phyloP scores from a whole-genome alignment of 2,888 invertebrate genomes.

The Pardosa pseudoannulata region DNA sequence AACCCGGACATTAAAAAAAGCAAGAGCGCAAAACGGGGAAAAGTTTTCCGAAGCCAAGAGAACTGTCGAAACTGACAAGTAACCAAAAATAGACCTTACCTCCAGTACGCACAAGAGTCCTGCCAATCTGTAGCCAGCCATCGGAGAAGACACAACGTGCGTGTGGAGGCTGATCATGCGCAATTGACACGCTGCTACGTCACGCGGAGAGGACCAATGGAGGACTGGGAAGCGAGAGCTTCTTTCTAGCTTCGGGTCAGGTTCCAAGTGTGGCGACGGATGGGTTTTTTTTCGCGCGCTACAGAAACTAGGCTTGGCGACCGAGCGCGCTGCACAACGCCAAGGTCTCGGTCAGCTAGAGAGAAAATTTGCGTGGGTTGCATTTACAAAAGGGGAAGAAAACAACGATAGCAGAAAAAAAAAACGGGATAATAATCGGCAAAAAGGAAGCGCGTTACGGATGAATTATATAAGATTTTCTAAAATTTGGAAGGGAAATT shows the following conservation, averaged over 20 bases:
- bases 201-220: constrained; percentile 38
- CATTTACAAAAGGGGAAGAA: neutral
- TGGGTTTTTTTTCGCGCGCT: constrained; percentile 32
- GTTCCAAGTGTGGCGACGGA: constrained; percentile 63
- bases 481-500: too few relatives aligned
- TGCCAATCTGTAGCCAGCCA: constrained; percentile 65
- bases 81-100: constrained; percentile 72
- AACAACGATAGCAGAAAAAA: neutral
- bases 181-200: constrained; percentile 28
- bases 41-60: constrained; percentile 35
- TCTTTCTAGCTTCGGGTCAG: constrained; percentile 56
- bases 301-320: constrained; percentile 40
- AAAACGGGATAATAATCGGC: neutral
- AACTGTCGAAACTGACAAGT: constrained; percentile 62
- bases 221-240: constrained; percentile 21
- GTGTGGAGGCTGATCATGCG: constrained; percentile 43
- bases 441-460: neutral
- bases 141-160: constrained; percentile 61
- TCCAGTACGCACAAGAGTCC: constrained; percentile 52
- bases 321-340: constrained; percentile 34
- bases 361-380: constrained; percentile 28
- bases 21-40: constrained; percentile 14
- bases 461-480: neutral
- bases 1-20: constrained; percentile 10
- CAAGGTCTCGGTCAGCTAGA: constrained; percentile 60